These are phyloP conservation scores for Dione juno DNA, from an alignment of 2,888 invertebrate genomes.

Conservation along the genomic window DNA sequence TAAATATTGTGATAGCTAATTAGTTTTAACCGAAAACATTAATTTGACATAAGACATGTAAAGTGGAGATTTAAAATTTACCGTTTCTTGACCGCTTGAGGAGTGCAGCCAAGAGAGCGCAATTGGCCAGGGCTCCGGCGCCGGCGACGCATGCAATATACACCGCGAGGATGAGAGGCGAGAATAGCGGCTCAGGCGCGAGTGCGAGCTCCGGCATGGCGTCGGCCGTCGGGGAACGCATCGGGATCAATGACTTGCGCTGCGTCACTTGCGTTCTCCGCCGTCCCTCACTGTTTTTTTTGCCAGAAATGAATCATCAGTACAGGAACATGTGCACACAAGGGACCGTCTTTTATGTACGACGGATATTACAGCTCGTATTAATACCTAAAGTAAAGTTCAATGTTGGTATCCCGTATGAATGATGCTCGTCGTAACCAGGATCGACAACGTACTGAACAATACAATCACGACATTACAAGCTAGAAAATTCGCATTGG, in stretches of 20 bases:
- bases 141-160: conserved; percentile 71
- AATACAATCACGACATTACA: conserved; percentile 28
- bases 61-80: conserved; percentile 52
- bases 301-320: conserved; percentile 73
- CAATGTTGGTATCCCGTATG: conserved; percentile 5
- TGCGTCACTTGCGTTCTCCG: conserved; percentile 74
- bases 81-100: conserved; percentile 77
- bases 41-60: conserved; percentile 33
- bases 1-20: conserved; percentile 20
- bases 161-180: conserved; percentile 67
- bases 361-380: conserved; percentile 47
- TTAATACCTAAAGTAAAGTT: conserved; percentile 38
- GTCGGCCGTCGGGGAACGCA: conserved; percentile 73
- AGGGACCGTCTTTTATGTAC: conserved; percentile 58
- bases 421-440: background rate
- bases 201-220: conserved; percentile 60
- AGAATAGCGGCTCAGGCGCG: conserved; percentile 62
- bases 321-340: conserved; percentile 69
- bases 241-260: conserved; percentile 80
- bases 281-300: conserved; percentile 67
- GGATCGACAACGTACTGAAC: conserved; percentile 21
- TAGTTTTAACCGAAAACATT: conserved; percentile 15
- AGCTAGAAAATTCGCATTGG: conserved; percentile 41
- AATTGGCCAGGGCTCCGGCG: conserved; percentile 74
- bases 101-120: conserved; percentile 71